A percentile compares a stretch with the other conserved stretches of the same genome.
phyloP scores from a whole-genome alignment of 2,113 vertebrate genomes.

The Dryoscopus gambensis region DNA sequence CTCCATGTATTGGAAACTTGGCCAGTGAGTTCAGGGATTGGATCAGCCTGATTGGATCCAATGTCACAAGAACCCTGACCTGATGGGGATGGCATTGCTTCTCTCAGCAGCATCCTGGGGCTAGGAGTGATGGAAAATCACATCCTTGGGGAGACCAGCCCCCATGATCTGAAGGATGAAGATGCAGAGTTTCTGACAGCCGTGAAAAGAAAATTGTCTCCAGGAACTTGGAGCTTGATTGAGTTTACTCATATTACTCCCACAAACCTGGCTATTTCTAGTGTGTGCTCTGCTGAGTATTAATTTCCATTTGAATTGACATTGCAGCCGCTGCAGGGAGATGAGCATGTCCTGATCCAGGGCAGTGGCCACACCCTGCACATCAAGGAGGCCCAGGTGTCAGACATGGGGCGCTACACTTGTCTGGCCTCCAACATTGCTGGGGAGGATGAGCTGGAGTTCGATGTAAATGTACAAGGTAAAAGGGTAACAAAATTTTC shows the following conservation, averaged over 20 bases:
- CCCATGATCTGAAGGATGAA: background rate
- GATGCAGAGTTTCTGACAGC: background rate
- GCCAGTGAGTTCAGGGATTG: background rate
- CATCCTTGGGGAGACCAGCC: background rate
- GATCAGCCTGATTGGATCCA: background rate
- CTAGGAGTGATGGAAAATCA: background rate
- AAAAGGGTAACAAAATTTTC: slow-evolving; percentile 32
- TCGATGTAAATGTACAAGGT: slow-evolving; percentile 99
- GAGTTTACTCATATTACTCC: background rate
- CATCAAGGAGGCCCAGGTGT: slow-evolving; percentile 85
- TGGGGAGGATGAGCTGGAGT: slow-evolving; percentile 96
- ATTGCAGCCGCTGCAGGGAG: slow-evolving; percentile 79
- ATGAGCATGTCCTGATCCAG: slow-evolving; percentile 78
- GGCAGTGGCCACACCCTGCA: slow-evolving; percentile 80
- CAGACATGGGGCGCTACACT: slow-evolving; percentile 92
- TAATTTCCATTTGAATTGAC: background rate
- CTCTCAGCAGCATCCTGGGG: background rate
- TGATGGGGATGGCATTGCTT: background rate
- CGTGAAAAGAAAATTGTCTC: background rate
- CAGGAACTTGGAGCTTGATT: background rate
- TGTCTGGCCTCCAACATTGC: slow-evolving; percentile 92
- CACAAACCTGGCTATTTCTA: background rate
- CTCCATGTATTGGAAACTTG: background rate
- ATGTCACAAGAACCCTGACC: background rate
- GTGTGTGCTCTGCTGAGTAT: background rate